phyloP scores from a whole-genome alignment of 2,797 vertebrate species.

The Siniperca scherzeri region DNA sequence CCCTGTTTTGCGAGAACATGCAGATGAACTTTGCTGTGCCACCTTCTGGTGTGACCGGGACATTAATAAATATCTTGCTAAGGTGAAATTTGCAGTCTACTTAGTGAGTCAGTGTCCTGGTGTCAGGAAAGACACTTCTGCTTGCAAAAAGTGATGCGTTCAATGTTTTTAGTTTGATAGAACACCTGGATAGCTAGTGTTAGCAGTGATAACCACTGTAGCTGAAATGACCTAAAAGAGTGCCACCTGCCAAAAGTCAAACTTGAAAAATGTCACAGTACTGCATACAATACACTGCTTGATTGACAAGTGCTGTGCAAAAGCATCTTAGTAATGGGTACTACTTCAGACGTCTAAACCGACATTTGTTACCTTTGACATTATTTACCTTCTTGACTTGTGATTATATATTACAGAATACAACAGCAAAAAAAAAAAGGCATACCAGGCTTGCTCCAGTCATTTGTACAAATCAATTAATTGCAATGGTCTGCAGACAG shows the following conservation, averaged over 20 bases:
- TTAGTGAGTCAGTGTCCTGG: background rate
- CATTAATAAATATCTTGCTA: too few relatives aligned
- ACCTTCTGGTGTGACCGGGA: too few relatives aligned
- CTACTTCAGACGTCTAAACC: background rate
- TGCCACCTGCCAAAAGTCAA: background rate
- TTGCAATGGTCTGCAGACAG: constrained; percentile 27
- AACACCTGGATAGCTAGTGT: background rate
- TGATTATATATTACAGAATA: background rate
- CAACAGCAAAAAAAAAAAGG: background rate
- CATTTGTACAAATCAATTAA: constrained; percentile 29
- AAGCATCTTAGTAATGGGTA: background rate
- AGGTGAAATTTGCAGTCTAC: background rate
- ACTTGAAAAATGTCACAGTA: background rate
- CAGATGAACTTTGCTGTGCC: too few relatives aligned
- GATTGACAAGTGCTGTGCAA: background rate
- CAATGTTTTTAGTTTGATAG: background rate
- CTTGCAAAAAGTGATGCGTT: background rate
- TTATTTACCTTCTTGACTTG: constrained; percentile 4
- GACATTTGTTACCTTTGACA: background rate
- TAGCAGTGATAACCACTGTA: background rate
- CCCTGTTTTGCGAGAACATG: too few relatives aligned
- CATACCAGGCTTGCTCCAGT: constrained; percentile 6
- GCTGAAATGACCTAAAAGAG: background rate
- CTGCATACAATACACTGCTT: background rate
- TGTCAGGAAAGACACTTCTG: background rate